Evolutionary conservation across 2,113 vertebrate species (phyloP).

Genomic region (Trochalopteron elliotii): DNA sequence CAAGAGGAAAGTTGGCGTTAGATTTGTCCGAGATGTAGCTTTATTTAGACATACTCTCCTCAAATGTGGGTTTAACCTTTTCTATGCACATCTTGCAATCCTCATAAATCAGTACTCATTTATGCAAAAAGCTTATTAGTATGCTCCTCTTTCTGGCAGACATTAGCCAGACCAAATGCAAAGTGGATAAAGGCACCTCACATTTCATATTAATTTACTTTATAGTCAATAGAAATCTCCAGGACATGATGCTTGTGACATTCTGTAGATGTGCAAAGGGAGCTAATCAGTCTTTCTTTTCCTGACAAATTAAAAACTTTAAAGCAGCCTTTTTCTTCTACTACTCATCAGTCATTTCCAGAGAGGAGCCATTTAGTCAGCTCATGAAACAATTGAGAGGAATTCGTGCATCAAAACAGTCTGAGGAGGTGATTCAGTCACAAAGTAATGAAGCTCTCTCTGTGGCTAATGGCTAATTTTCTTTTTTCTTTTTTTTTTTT

Average conservation of each 20-base stretch:
- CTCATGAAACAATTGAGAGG: background rate
- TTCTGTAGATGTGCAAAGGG: background rate
- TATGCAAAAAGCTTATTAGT: background rate
- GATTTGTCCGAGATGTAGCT: background rate
- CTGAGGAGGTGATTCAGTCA: background rate
- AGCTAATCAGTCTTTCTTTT: background rate
- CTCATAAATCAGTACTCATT: background rate
- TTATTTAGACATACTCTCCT: background rate
- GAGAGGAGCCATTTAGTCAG: background rate
- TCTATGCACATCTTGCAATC: background rate
- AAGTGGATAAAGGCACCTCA: background rate
- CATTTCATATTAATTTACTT: background rate
- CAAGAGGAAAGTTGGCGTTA: background rate
- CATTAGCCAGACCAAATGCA: background rate
- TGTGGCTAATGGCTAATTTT: background rate
- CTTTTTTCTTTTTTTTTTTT: background rate
- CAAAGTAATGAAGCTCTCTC: background rate
- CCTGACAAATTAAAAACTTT: background rate
- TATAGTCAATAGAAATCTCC: background rate
- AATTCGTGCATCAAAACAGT: background rate
- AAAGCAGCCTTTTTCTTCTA: background rate
- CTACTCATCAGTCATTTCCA: background rate
- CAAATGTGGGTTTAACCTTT: background rate
- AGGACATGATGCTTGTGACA: background rate
- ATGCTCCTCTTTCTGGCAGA: background rate